A percentile compares a stretch with the other conserved stretches of the same genome.
phyloP scores from a whole-genome alignment of 1,140 invertebrate genomes.

The Drosophila hydei region DNA sequence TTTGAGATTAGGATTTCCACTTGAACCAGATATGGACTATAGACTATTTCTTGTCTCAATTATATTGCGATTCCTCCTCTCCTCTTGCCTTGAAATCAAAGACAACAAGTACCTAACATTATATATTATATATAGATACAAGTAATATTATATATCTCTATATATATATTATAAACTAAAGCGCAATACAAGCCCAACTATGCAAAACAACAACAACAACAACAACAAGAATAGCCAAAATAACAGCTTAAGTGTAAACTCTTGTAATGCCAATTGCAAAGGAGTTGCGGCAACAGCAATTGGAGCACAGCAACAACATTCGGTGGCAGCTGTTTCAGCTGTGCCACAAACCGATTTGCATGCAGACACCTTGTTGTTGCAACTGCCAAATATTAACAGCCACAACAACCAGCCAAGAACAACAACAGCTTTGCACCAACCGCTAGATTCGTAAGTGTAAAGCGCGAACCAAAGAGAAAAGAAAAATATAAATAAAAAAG shows the following conservation, averaged over 20 bases:
- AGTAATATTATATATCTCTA: too few relatives aligned
- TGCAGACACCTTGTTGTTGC: not conserved
- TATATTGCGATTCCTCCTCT: too few relatives aligned
- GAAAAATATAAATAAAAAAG: too few relatives aligned
- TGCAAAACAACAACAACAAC: conserved; percentile 14
- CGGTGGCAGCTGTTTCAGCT: not conserved
- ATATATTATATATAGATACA: too few relatives aligned
- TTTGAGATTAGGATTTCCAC: too few relatives aligned
- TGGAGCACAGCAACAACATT: not conserved
- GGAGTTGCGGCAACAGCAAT: conserved; percentile 8
- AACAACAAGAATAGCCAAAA: not conserved
- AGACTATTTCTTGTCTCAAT: too few relatives aligned
- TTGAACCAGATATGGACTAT: too few relatives aligned
- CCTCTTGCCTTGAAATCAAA: too few relatives aligned
- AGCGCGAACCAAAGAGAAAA: not conserved
- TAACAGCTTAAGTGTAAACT: conserved; percentile 5
- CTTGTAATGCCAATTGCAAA: conserved; percentile 12
- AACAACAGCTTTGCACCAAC: conserved; percentile 17
- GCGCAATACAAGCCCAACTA: conserved; percentile 8
- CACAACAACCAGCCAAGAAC: not conserved
- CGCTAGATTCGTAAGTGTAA: conserved; percentile 38
- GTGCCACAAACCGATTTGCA: not conserved
- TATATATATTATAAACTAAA: not conserved
- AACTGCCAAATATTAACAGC: conserved; percentile 2
- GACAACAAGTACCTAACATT: too few relatives aligned